Percentiles rank a stretch among this genome's conserved stretches.
Conservation (phyloP, 2,113 vertebrate species). For the Xyliphius kryptos region DNA sequence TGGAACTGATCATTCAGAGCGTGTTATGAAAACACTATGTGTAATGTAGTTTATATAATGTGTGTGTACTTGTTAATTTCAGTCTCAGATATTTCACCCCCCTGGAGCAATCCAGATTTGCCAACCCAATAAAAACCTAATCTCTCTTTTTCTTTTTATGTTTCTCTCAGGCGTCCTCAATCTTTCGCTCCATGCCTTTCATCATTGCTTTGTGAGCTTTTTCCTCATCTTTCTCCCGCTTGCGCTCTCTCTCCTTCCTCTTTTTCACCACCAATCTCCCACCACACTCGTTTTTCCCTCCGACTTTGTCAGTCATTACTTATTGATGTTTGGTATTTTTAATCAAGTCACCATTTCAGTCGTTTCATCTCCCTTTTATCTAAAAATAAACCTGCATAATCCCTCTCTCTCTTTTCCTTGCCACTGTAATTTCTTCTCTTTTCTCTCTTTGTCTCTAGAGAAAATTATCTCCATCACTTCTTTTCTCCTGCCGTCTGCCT, state of each 20-base stretch:
- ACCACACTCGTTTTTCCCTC: conserved; percentile 33
- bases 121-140: too few relatives aligned
- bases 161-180: not conserved
- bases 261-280: conserved; percentile 11
- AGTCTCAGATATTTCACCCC: too few relatives aligned
- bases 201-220: not conserved
- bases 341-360: conserved; percentile 34
- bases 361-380: conserved; percentile 35
- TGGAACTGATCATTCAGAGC: too few relatives aligned
- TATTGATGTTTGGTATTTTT: conserved; percentile 46
- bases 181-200: not conserved
- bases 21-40: too few relatives aligned
- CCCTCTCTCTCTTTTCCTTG: not conserved
- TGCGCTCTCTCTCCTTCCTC: conserved; percentile 10
- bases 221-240: conserved; percentile 2
- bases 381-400: conserved; percentile 41
- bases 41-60: too few relatives aligned
- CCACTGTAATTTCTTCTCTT: conserved; percentile 1
- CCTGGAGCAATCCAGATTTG: too few relatives aligned
- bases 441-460: conserved; percentile 23
- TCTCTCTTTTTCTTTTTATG: not conserved
- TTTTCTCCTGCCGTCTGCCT: not conserved
- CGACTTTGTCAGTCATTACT: conserved; percentile 41
- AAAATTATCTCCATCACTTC: conserved; percentile 24
- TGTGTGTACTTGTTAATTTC: too few relatives aligned